Evolutionary conservation across 1,140 invertebrate species (phyloP), one percentile per base, ranked within the genome.

Genomic region (Drosophila ogumai): DNA sequence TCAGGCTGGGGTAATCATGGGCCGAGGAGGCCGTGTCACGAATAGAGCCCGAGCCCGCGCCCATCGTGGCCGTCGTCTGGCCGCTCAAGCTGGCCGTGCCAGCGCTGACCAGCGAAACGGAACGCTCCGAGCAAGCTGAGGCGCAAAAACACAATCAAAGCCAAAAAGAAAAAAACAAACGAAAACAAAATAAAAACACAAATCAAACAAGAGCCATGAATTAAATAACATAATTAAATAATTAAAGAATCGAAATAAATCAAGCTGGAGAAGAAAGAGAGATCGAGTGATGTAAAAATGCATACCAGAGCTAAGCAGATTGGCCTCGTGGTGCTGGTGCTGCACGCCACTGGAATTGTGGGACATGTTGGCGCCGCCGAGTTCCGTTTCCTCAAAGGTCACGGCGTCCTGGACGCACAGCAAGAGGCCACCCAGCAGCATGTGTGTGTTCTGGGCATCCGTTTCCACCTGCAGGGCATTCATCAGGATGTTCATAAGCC

Each of bases 371-470:
- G 34, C 31, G 1, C 68, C 72, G 8, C 60, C 71, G 32, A 82
- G 41, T 46, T 97, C 96, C 6, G 94, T 94, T 87, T 95, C 95
- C 93, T 98, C 97, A 81, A 94, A 95, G 43, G 95, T 94, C 1
- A 96, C 96, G n/a, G 96, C 95, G 91, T 98, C 97, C 93, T 97
- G 96, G 5, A 98, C 96, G 72, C 95, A 95, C 36, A 97, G 92
- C 77, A 97, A 93, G 44, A 98, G 93, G 34, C 96, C 96, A 36
- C 95, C 97, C 41, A 98, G 93, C 22, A 98, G 93, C 96, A 98
- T 97, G 82, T 99, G 98, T 6, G 97, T 97, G 92, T 99, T 99
- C 63, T 95, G 94, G 3, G 97, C 94, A 94, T 98, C 97, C 2
- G 95, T 95, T 93, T 98, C 98, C 34, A 96, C 96, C 94, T 97